Conservation (phyloP, 2,113 vertebrate species). For the Cyphomyrus plagiostoma region DNA sequence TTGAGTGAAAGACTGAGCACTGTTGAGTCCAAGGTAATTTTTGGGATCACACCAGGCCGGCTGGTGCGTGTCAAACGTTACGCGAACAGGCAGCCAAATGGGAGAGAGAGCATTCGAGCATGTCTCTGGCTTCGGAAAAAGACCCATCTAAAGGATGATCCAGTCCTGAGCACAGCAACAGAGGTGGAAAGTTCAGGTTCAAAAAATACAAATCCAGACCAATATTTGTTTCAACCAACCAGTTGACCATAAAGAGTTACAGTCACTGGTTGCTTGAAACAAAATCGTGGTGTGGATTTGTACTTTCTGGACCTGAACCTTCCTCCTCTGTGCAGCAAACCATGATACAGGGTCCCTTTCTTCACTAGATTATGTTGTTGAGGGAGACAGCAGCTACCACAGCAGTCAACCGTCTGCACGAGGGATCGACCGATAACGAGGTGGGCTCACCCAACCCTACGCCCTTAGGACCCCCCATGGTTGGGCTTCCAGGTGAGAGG, state of each 20-base stretch:
- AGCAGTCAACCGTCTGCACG: conserved; percentile 58
- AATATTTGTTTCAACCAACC: not conserved
- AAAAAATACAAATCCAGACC: not conserved
- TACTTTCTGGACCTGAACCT: not conserved
- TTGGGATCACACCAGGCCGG: not conserved
- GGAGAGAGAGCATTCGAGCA: not conserved
- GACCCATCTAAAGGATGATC: not conserved
- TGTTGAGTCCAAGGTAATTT: conserved; percentile 68
- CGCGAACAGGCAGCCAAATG: not conserved
- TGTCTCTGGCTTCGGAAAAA: not conserved
- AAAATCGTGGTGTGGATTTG: not conserved
- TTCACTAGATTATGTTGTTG: conserved; percentile 62
- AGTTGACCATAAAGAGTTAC: not conserved
- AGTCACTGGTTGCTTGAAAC: not conserved
- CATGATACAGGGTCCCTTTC: not conserved
- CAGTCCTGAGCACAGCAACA: not conserved
- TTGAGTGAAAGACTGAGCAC: conserved; percentile 66
- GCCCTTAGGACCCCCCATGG: conserved; percentile 55
- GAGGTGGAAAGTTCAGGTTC: not conserved
- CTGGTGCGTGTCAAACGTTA: not conserved
- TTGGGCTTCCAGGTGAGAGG: conserved; percentile 47
- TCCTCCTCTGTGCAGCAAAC: not conserved
- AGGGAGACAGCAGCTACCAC: conserved; percentile 42
- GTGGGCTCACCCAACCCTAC: conserved; percentile 61
- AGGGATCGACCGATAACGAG: conserved; percentile 56